phyloP scores from a whole-genome alignment of 2,888 invertebrate genomes.

The Drosophila buzzatii region DNA sequence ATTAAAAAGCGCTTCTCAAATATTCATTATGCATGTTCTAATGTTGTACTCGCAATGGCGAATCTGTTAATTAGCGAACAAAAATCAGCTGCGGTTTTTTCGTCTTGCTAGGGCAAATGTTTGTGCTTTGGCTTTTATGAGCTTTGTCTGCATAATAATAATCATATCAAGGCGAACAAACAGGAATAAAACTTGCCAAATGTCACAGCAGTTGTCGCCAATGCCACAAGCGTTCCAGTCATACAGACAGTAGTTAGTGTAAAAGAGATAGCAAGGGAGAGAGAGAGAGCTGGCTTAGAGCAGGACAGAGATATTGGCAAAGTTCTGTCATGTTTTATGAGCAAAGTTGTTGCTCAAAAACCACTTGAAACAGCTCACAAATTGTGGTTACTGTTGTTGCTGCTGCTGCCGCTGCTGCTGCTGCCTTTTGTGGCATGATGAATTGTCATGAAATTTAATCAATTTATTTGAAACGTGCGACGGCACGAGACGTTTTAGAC shows the following conservation, averaged over 20 bases:
- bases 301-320: conserved; percentile 26
- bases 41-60: conserved; percentile 29
- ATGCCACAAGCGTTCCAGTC: conserved; percentile 23
- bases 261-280: conserved; percentile 15
- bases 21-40: conserved; percentile 68
- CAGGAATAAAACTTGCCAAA: conserved; percentile 61
- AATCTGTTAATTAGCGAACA: conserved; percentile 66
- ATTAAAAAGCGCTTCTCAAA: conserved; percentile 78
- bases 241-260: not conserved
- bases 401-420: conserved; percentile 18
- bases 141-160: conserved; percentile 63
- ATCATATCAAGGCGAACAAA: conserved; percentile 60
- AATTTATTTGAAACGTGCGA: conserved; percentile 78
- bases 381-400: conserved; percentile 43
- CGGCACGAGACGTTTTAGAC: conserved; percentile 53
- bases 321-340: conserved; percentile 65
- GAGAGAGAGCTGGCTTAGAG: not conserved
- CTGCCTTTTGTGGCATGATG: conserved; percentile 63
- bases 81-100: conserved; percentile 64
- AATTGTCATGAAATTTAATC: conserved; percentile 81
- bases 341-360: conserved; percentile 72
- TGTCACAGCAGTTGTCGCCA: conserved; percentile 48
- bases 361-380: conserved; percentile 68
- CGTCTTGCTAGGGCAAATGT: no score
- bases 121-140: conserved; percentile 45